Evolutionary conservation across 53 echinoderm and acorn worm species (phyloP).

Genomic region (Holothuria scabra): DNA sequence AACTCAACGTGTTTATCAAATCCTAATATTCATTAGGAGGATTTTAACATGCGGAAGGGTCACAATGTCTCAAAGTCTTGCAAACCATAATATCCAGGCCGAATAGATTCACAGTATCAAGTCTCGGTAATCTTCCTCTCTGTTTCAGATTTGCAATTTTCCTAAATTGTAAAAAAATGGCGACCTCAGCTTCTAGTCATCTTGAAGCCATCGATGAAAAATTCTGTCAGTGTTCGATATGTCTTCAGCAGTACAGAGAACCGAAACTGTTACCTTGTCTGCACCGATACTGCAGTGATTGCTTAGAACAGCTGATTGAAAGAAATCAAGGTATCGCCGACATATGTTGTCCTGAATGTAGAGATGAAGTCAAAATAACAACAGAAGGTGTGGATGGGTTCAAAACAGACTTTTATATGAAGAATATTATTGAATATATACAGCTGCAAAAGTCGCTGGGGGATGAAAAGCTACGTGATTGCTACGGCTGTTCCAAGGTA

Average conservation of each 20-base stretch:
- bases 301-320: background rate
- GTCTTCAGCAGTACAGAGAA: background rate
- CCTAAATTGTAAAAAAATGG: too few relatives aligned
- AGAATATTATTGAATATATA: background rate
- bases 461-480: background rate
- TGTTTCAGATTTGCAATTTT: too few relatives aligned
- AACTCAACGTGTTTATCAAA: too few relatives aligned
- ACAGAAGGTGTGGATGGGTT: constrained; percentile 11
- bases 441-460: background rate
- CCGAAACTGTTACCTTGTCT: constrained; percentile 24
- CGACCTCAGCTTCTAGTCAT: background rate
- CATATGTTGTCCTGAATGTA: background rate
- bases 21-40: too few relatives aligned
- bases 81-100: too few relatives aligned
- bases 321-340: background rate
- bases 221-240: background rate
- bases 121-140: too few relatives aligned
- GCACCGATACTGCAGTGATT: constrained; percentile 13
- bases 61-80: too few relatives aligned
- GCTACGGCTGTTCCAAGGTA: background rate
- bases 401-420: constrained; percentile 29
- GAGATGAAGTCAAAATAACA: background rate
- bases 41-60: too few relatives aligned
- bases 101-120: too few relatives aligned
- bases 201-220: background rate